phyloP scores from a whole-genome alignment of 2,888 invertebrate genomes.

The Dascillus cervinus region DNA sequence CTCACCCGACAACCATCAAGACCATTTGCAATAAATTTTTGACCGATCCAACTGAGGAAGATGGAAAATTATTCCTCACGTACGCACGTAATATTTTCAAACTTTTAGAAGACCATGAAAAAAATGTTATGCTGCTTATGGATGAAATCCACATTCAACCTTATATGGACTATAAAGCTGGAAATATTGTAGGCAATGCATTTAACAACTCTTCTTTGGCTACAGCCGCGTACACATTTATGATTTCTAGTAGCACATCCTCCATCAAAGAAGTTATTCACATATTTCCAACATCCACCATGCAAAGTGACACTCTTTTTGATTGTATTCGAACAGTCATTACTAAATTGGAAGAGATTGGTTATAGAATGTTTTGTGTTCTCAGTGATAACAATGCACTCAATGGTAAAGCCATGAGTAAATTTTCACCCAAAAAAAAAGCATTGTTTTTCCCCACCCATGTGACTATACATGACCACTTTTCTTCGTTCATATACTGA shows the following conservation, averaged over 20 bases:
- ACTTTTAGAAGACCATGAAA: slow-evolving; percentile 1
- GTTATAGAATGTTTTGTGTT: slow-evolving; percentile 13
- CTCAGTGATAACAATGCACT: slow-evolving; percentile 16
- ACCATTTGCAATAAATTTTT: too few relatives aligned
- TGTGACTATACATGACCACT: not conserved
- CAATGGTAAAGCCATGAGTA: slow-evolving; percentile 15
- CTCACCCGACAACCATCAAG: too few relatives aligned
- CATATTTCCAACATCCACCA: slow-evolving; percentile 13
- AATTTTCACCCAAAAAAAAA: slow-evolving; percentile 5
- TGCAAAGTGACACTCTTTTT: slow-evolving; percentile 7
- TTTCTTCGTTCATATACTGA: slow-evolving; percentile 1
- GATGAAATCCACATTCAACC: slow-evolving; percentile 19
- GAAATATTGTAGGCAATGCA: slow-evolving; percentile 15
- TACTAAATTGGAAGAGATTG: slow-evolving; percentile 12
- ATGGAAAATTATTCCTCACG: too few relatives aligned
- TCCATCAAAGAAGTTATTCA: slow-evolving; percentile 17
- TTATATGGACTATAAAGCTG: slow-evolving; percentile 17
- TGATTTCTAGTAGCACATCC: slow-evolving; percentile 13
- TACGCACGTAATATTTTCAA: too few relatives aligned
- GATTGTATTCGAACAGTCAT: slow-evolving; percentile 10
- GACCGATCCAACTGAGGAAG: too few relatives aligned
- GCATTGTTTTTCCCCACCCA: slow-evolving; percentile 1
- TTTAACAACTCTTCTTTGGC: slow-evolving; percentile 11
- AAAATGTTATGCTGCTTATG: slow-evolving; percentile 9
- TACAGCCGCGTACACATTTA: slow-evolving; percentile 14